phyloP scores from a whole-genome alignment of 2,113 vertebrate genomes.

The Colius striatus region DNA sequence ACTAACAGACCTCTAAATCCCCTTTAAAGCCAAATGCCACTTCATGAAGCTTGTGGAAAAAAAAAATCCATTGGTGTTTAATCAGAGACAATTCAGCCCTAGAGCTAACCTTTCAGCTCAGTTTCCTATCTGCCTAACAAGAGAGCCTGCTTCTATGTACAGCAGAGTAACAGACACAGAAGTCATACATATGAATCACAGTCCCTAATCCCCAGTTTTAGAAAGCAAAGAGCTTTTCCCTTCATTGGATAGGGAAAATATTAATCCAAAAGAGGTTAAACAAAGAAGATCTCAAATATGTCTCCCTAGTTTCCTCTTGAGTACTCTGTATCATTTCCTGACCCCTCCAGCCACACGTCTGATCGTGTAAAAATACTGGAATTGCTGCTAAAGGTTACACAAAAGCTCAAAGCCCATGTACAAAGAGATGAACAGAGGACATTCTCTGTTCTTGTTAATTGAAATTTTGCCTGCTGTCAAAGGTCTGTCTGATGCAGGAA shows the following conservation, averaged over 20 bases:
- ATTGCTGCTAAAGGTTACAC: neutral
- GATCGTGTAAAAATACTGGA: no score
- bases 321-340: neutral
- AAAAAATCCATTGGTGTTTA: conserved; percentile 47
- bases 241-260: neutral
- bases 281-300: neutral
- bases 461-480: neutral
- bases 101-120: neutral
- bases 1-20: conserved; percentile 50
- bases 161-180: neutral
- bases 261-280: neutral
- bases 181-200: neutral
- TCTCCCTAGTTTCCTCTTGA: neutral
- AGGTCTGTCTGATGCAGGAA: neutral
- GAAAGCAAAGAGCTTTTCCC: neutral
- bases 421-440: neutral
- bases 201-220: neutral
- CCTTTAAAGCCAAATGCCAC: conserved; percentile 13
- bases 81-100: conserved; percentile 25
- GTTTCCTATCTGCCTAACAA: neutral
- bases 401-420: conserved; percentile 5
- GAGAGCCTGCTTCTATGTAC: neutral
- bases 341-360: neutral
- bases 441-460: neutral
- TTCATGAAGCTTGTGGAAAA: conserved; percentile 11